phyloP scores from a whole-genome alignment of 2,888 invertebrate species.

The Torymus texanus region DNA sequence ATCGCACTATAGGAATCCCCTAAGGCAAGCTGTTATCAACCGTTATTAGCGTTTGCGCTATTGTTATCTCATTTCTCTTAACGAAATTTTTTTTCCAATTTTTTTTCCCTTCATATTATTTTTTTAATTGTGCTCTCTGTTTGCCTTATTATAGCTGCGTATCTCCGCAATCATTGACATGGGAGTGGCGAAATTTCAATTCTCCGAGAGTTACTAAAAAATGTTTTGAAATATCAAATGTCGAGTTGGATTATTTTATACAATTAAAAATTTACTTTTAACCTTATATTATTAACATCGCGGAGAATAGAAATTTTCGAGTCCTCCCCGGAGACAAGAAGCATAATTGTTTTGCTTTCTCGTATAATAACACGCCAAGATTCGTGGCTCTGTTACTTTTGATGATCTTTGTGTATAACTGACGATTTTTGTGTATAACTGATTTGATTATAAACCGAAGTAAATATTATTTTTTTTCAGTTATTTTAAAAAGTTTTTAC shows the following conservation, averaged over 20 bases:
- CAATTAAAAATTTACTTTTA: not conserved
- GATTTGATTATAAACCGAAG: not conserved
- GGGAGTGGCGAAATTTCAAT: conserved; percentile 36
- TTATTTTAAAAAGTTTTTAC: conserved; percentile 23
- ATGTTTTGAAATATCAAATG: too few species aligned
- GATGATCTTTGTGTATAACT: conserved; percentile 22
- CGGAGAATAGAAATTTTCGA: conserved; percentile 27
- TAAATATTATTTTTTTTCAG: not conserved
- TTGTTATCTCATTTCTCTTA: conserved; percentile 56
- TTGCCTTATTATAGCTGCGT: conserved; percentile 57
- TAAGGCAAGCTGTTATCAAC: conserved; percentile 82
- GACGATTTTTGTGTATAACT: conserved; percentile 37
- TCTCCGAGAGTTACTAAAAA: not conserved
- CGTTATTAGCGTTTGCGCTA: conserved; percentile 72
- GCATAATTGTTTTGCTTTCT: conserved; percentile 50
- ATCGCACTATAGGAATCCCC: conserved; percentile 83
- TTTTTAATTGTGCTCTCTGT: conserved; percentile 62
- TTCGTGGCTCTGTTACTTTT: conserved; percentile 15
- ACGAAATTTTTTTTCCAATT: conserved; percentile 3
- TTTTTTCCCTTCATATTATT: conserved; percentile 33
- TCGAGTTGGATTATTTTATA: too few species aligned
- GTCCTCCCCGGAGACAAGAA: conserved; percentile 31
- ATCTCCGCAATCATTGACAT: conserved; percentile 29
- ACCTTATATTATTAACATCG: not conserved
- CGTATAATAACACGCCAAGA: conserved; percentile 36